Evolutionary conservation across 2,797 vertebrate genomes (phyloP), one percentile per base, ranked within the genome.

Genomic region (Lepus oiostolus): DNA sequence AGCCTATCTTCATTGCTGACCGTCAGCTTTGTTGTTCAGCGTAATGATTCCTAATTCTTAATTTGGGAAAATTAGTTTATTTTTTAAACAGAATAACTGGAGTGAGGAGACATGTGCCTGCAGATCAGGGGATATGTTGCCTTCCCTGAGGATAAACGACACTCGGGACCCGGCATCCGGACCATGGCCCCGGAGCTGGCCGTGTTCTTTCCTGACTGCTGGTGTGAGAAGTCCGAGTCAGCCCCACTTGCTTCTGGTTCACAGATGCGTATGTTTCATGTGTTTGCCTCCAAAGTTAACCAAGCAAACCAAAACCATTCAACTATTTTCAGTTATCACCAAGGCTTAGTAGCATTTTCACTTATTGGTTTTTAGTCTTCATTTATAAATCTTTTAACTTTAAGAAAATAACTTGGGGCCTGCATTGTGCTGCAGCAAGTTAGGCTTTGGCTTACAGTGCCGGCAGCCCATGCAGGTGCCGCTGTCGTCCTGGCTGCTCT

Each of bases 51-150:
- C 42, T 38, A 65, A 17, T 72, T 88, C 26, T 35, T 19, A 84
- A 60, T 68, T 88, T 87, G 58, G 47, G 16, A 71, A 71, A 80
- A 63, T 38, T 71, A 32, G 71, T 85, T 35, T 50, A n/a, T 60
- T 87, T 82, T 80, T 77, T 47, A 91, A n/a, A 24, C 7, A 83
- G 63, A 21, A 5, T 81, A 21, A 70, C 32, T 70, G 14, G 16
- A 28, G 16, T 82, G 24, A 1, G 5, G 28, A 24, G 14, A 13
- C 19, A 2, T 1, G 11, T 35, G 5, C 52, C 50, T 21, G 32
- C 77, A 5, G 7, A 14, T 60, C 32, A 14, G 12, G 80, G 13
- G 60, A 7, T 28, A 47, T 10, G 26, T 54, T n/a, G 12, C 17
- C 38, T 90, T 84, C 22, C 1, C 19, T 35, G 7, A 47, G 42